Conservation (phyloP, 1,140 invertebrate species). For the Plutomurus gul region DNA sequence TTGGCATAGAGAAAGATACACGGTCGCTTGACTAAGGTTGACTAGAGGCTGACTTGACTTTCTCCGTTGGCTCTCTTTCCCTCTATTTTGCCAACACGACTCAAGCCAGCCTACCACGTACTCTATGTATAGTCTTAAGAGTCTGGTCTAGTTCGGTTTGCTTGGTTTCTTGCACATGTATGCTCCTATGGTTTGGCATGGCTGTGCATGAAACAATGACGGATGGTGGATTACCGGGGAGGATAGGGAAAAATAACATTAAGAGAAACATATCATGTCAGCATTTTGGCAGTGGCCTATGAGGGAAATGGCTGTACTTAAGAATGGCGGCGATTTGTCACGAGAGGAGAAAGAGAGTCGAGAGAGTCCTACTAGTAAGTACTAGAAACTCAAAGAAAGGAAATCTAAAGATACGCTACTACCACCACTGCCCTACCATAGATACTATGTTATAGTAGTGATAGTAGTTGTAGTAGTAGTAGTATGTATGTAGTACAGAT, state of each 20-base stretch:
- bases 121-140: too few species aligned
- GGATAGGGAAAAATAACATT: constrained; percentile 37
- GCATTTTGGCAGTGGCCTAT: constrained; percentile 45
- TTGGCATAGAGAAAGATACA: background rate
- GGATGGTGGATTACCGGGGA: constrained; percentile 43
- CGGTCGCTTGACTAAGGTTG: background rate
- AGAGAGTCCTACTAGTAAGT: too few species aligned
- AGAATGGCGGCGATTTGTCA: constrained; percentile 50
- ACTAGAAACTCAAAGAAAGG: too few species aligned
- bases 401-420: too few species aligned
- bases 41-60: background rate
- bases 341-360: constrained; percentile 23
- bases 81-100: background rate
- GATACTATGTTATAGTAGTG: too few species aligned
- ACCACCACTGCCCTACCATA: too few species aligned
- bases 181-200: background rate
- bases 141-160: too few species aligned
- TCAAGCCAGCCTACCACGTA: background rate
- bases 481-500: too few species aligned
- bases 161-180: background rate
- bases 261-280: constrained; percentile 50
- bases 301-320: constrained; percentile 45
- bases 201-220: constrained; percentile 45
- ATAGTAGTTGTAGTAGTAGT: too few species aligned
- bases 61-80: background rate